Base-by-base conservation (phyloP, 30 jellyfish, hydroid and myxozoan species). In the Hydractinia symbiolongicarpus region DNA sequence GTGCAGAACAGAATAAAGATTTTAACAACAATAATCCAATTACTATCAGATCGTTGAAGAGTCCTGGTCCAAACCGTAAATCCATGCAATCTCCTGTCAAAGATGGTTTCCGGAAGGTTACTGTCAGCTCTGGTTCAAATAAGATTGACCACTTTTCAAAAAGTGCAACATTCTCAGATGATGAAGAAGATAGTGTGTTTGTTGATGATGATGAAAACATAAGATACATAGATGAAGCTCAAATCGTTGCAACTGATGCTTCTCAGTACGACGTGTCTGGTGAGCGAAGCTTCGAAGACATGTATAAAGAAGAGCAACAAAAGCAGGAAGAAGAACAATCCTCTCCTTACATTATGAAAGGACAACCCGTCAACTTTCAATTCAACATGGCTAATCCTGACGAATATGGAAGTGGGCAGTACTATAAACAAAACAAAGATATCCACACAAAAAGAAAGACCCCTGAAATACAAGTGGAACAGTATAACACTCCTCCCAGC, bases 31-130 rank as follows among this genome's bases (percentile, higher is more conserved):
- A 44, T 7, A 64, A 44, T 7, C 74, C 74, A 13, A 64, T 64
- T 64, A 64, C 74, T n/a, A n/a, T 64, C 74, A 64, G 40, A 51
- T 64, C 74, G 8, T 7, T 64, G 0, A 44, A 64, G 16, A 64
- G 74, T 64, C 74, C 74, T 64, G 52, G 6, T 64, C 52, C 74
- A 51, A 64, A 51, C 17, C 9, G 74, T 2, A 64, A 13, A 51
- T 51, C 19, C 9, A 64, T 64, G 74, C 74, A 64, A 64, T 64
- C 74, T n/a, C 74, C 74, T n/a, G 80, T 71, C 13, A 71, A 20
- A 4, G 80, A 71, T 71, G 80, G 80, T 53, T 71, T 71, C 54
- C 80, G 51, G n/a, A 71, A 71, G 51, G 80, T 71, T 15, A 71
- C 80, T 60, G 80, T 71, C 67, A 20, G 60, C 60, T 71, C 80